phyloP scores from a whole-genome alignment of 2,113 vertebrate species.

The Strigops habroptila region DNA sequence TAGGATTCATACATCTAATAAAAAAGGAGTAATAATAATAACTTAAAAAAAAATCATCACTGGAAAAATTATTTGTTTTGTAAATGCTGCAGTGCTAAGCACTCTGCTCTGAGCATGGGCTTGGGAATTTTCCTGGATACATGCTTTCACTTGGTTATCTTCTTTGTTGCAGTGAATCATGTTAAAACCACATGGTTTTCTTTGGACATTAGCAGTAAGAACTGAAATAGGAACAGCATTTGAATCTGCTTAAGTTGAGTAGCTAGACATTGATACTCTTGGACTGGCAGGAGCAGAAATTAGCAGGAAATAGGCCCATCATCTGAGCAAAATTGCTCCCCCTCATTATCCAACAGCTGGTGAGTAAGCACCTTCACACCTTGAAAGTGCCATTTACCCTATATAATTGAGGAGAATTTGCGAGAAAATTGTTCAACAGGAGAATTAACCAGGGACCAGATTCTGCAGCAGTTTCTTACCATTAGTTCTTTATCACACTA shows the following conservation, averaged over 20 bases:
- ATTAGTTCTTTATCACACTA: not conserved
- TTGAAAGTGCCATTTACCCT: not conserved
- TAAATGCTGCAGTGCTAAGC: not conserved
- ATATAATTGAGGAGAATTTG: not conserved
- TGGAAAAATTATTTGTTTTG: not conserved
- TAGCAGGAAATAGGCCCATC: not conserved
- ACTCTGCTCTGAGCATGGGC: not conserved
- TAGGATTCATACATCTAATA: not conserved
- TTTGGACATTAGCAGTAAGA: not conserved
- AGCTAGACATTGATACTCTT: not conserved
- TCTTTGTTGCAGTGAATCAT: not conserved
- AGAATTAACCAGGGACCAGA: not conserved
- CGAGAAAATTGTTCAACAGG: not conserved
- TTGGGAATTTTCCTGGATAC: not conserved
- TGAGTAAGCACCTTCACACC: not conserved
- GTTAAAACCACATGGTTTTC: not conserved
- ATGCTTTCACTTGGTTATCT: not conserved
- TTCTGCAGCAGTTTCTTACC: not conserved
- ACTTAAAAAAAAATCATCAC: accelerated
- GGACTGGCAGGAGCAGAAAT: not conserved
- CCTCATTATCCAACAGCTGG: not conserved
- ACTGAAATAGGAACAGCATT: not conserved
- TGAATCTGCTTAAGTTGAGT: not conserved
- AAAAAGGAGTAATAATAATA: not conserved
- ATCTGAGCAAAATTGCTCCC: not conserved